Evolutionary conservation across 37 sponge, comb jelly and placozoan genomes (phyloP).

Genomic region (Crambe crambe): DNA sequence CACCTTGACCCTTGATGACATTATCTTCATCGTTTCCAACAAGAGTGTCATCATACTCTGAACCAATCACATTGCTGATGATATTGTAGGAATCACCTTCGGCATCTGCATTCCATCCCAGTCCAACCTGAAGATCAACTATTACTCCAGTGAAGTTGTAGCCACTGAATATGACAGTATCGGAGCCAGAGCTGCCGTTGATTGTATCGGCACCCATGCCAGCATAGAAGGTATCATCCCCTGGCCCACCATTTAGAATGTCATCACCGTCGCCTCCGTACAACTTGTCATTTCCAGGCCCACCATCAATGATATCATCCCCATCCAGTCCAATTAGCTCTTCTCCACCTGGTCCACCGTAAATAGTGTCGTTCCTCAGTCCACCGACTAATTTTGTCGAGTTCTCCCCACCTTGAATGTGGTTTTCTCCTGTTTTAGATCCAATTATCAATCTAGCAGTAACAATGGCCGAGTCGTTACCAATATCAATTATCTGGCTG

Average conservation of each 20-base stretch:
- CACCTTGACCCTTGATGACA: constrained; percentile 20
- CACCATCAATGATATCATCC: constrained; percentile 13
- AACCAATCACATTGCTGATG: constrained; percentile 18
- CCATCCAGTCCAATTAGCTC: constrained; percentile 13
- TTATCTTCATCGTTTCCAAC: constrained; percentile 28
- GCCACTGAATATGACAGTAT: constrained; percentile 20
- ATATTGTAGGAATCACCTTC: background rate
- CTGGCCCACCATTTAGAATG: constrained; percentile 11
- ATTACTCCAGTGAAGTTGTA: background rate
- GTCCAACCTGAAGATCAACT: constrained; percentile 6
- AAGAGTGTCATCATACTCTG: constrained; percentile 29
- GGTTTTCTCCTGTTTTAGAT: too few relatives aligned
- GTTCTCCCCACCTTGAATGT: too few relatives aligned
- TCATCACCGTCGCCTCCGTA: constrained; percentile 37
- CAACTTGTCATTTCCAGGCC: constrained; percentile 21
- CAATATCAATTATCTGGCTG: too few relatives aligned
- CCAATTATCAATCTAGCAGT: too few relatives aligned
- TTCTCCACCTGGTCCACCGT: background rate
- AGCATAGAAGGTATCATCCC: constrained; percentile 22
- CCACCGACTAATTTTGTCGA: background rate
- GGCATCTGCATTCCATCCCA: background rate
- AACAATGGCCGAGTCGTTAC: too few relatives aligned
- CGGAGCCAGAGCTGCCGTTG: constrained; percentile 27
- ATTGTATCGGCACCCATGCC: constrained; percentile 13
- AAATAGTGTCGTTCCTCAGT: background rate